These are phyloP conservation scores for Actinia equina DNA, from an alignment of 64 coral and sea anemone species.

Conservation along the genomic window DNA sequence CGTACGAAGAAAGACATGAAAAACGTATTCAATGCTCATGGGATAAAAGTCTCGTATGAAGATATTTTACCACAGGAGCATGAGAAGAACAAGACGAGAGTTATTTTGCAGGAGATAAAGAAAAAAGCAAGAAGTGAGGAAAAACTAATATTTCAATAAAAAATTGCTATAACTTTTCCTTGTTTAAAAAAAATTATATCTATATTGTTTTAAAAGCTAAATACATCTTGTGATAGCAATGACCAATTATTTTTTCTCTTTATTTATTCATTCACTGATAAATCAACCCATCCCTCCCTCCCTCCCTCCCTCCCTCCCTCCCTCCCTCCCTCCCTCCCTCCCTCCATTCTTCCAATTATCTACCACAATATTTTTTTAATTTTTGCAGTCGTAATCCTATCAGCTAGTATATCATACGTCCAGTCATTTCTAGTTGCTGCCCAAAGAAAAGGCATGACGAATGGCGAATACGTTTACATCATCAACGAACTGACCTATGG, in stretches of 20 bases:
- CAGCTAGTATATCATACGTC: slow-evolving; percentile 21
- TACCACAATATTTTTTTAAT: not conserved
- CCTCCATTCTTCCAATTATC: no score
- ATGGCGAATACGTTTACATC: slow-evolving; percentile 77
- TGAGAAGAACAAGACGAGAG: not conserved
- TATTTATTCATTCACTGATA: no score
- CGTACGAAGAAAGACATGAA: slow-evolving; percentile 55
- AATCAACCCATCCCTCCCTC: no score
- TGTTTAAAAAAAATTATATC: no score
- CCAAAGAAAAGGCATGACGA: slow-evolving; percentile 56
- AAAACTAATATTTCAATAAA: not conserved
- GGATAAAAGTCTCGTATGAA: slow-evolving; percentile 39
- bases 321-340: no score
- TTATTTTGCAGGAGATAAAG: slow-evolving; percentile 39
- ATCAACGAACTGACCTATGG: slow-evolving; percentile 57
- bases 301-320: no score
- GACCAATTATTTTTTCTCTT: no score
- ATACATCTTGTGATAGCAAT: no score
- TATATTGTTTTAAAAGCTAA: no score
- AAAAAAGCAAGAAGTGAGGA: slow-evolving; percentile 67
- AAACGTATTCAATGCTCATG: slow-evolving; percentile 21
- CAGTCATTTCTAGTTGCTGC: slow-evolving; percentile 47
- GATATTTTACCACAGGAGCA: slow-evolving; percentile 37
- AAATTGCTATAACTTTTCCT: no score
- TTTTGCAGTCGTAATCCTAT: slow-evolving; percentile 61